These are phyloP conservation scores for Holocentrus rufus DNA, from an alignment of 2,797 vertebrate genomes.

Conservation along the genomic window DNA sequence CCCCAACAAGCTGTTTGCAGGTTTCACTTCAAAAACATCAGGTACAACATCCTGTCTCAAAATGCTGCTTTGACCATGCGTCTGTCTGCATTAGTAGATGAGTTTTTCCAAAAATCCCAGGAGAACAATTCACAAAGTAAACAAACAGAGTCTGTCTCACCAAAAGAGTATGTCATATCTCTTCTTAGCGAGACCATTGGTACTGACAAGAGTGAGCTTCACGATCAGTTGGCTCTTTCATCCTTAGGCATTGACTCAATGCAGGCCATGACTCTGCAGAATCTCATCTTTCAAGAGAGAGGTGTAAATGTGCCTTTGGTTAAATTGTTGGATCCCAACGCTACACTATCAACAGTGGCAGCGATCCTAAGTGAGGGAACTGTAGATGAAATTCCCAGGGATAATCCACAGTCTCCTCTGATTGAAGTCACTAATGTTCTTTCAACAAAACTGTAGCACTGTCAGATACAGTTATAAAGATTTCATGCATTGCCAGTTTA, in stretches of 20 bases:
- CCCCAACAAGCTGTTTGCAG: constrained; percentile 83
- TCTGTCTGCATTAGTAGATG: constrained; percentile 64
- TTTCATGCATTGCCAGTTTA: background rate
- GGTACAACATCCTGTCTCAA: constrained; percentile 70
- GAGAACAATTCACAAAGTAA: constrained; percentile 27
- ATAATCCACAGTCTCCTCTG: constrained; percentile 7
- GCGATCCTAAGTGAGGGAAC: constrained; percentile 68
- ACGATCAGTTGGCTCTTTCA: constrained; percentile 73
- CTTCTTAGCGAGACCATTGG: constrained; percentile 75
- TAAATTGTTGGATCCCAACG: constrained; percentile 85
- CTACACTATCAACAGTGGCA: constrained; percentile 77
- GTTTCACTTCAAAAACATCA: constrained; percentile 81
- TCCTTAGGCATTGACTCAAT: constrained; percentile 88
- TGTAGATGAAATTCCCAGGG: background rate
- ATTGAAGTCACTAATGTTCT: constrained; percentile 3
- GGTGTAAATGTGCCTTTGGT: constrained; percentile 84
- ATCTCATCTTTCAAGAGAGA: constrained; percentile 80
- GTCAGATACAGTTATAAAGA: background rate
- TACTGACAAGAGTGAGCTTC: constrained; percentile 75
- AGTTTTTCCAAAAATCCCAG: constrained; percentile 63
- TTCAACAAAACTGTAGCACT: constrained; percentile 63
- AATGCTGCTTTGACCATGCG: constrained; percentile 75
- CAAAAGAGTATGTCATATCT: constrained; percentile 77
- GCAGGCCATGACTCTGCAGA: constrained; percentile 89
- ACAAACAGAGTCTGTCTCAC: constrained; percentile 48